Evolutionary conservation across 2,797 vertebrate genomes (phyloP).

Genomic region (Synaphobranchus kaupii): DNA sequence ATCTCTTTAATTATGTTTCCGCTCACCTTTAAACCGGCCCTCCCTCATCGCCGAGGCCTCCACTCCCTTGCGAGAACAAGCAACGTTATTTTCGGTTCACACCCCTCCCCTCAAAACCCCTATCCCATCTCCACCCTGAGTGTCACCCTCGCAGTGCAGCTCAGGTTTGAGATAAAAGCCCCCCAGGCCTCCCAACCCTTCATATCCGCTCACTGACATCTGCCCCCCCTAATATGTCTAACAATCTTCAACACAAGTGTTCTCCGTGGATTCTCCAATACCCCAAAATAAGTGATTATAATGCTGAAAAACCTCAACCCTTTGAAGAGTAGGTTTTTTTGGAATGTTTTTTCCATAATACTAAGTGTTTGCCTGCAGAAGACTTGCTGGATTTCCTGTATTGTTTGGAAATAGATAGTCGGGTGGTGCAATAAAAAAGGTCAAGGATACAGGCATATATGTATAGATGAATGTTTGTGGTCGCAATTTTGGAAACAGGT

Average conservation of each 20-base stretch:
- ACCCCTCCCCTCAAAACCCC: neutral
- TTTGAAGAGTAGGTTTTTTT: no score
- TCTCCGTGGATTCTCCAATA: neutral
- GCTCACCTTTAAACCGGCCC: constrained; percentile 63
- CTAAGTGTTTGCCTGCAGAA: neutral
- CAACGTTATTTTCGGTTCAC: constrained; percentile 35
- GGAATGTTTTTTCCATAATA: no score
- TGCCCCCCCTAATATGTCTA: neutral
- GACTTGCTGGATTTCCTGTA: neutral
- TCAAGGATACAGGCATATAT: neutral
- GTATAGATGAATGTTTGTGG: neutral
- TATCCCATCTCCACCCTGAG: constrained; percentile 35
- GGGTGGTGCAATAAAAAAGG: neutral
- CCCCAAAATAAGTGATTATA: neutral
- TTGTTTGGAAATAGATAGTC: neutral
- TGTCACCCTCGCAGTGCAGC: constrained; percentile 45
- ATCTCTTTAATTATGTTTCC: constrained; percentile 78
- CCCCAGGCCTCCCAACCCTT: neutral
- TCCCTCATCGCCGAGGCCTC: constrained; percentile 18
- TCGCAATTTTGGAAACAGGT: neutral
- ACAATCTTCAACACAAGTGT: neutral
- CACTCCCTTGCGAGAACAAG: constrained; percentile 46
- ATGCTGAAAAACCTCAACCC: neutral
- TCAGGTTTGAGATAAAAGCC: constrained; percentile 61
- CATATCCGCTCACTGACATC: neutral